Evolutionary conservation across 2,888 invertebrate genomes (phyloP).

Genomic region (Acanthosoma haemorrhoidale): DNA sequence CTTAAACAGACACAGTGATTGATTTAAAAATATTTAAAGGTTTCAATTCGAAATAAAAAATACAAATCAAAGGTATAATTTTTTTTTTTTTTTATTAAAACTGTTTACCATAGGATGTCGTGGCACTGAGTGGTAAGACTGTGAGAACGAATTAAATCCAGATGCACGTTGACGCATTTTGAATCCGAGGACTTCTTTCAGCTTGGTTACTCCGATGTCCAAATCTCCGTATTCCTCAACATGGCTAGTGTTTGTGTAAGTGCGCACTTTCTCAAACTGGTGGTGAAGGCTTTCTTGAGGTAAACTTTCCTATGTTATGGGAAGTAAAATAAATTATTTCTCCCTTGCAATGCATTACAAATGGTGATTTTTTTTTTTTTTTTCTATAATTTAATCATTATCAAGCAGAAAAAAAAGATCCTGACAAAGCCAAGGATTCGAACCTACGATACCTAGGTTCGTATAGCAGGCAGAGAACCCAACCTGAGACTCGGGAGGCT

Average conservation of each 20-base stretch:
- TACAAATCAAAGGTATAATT: too few relatives aligned
- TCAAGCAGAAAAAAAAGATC: too few relatives aligned
- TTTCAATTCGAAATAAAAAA: too few relatives aligned
- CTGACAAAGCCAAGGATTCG: too few relatives aligned
- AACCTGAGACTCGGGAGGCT: too few relatives aligned
- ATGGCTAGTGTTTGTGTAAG: constrained; percentile 54
- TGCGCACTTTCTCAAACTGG: constrained; percentile 52
- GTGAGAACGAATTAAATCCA: neutral
- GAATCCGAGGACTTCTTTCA: constrained; percentile 44
- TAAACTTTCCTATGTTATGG: constrained; percentile 41
- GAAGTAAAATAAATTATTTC: neutral
- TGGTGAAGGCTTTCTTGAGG: constrained; percentile 50
- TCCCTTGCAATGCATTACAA: too few relatives aligned
- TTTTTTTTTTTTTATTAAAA: too few relatives aligned
- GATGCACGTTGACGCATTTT: neutral
- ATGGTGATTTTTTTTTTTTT: too few relatives aligned
- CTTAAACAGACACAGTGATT: constrained; percentile 31
- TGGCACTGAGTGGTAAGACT: neutral
- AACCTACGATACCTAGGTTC: too few relatives aligned
- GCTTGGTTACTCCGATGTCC: constrained; percentile 43
- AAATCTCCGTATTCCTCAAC: constrained; percentile 55
- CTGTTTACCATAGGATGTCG: neutral
- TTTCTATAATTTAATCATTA: too few relatives aligned
- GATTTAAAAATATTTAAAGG: too few relatives aligned
- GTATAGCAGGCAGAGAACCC: too few relatives aligned